Evolutionary conservation across 2,113 vertebrate species (phyloP).

Genomic region (Myrmecobius fasciatus): DNA sequence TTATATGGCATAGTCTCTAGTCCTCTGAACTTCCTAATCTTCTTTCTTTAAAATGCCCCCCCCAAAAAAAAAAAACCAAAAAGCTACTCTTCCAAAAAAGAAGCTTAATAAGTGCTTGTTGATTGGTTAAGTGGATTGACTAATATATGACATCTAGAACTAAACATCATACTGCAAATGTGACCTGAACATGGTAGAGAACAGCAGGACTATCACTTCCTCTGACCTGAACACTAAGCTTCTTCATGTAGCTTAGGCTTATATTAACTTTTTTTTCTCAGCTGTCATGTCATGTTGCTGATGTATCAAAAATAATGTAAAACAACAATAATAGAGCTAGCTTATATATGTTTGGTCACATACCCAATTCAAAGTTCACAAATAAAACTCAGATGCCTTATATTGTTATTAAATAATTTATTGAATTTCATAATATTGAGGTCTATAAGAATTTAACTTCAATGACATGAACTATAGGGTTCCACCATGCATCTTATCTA

Average conservation of each 20-base stretch:
- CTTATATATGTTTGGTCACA: conserved; percentile 70
- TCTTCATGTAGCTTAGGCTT: background rate
- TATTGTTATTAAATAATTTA: conserved; percentile 77
- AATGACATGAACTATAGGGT: conserved; percentile 71
- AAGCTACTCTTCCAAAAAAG: background rate
- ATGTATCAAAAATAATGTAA: conserved; percentile 72
- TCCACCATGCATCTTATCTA: conserved; percentile 60
- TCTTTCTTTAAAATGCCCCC: background rate
- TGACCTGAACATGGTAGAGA: background rate
- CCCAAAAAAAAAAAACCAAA: too few relatives aligned
- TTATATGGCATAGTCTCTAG: background rate
- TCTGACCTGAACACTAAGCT: background rate
- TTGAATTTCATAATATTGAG: conserved; percentile 65
- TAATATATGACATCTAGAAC: background rate
- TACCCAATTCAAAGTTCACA: conserved; percentile 74
- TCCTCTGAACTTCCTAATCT: background rate
- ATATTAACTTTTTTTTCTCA: background rate
- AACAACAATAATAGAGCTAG: conserved; percentile 70
- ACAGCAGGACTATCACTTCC: background rate
- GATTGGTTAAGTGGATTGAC: background rate
- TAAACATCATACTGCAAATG: background rate
- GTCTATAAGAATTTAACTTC: conserved; percentile 76
- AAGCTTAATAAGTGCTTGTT: background rate
- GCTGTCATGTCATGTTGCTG: background rate
- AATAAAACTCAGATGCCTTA: conserved; percentile 60